A percentile compares a stretch with the other conserved stretches of the same genome.
Conservation (phyloP, 2,888 invertebrate genomes). For the Amphipyra berbera region DNA sequence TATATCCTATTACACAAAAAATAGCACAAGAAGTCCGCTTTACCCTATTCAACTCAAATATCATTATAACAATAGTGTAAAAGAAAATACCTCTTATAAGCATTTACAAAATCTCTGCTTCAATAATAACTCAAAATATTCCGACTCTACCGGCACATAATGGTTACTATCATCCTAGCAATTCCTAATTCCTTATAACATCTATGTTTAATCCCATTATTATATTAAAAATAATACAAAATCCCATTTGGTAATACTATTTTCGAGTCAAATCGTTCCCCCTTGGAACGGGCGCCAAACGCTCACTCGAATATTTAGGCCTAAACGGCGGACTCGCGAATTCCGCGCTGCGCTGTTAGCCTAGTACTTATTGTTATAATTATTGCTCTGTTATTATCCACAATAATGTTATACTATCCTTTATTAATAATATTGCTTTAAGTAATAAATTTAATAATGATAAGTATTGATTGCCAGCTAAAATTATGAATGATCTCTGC, state of each 20-base stretch:
- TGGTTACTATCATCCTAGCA: background rate
- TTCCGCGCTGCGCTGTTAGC: slow-evolving; percentile 61
- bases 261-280: slow-evolving; percentile 15
- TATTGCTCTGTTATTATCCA: slow-evolving; percentile 51
- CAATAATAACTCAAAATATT: background rate
- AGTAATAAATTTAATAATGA: slow-evolving; percentile 22
- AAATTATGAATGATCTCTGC: slow-evolving; percentile 7
- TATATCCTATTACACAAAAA: no score
- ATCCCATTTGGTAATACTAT: slow-evolving; percentile 14
- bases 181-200: slow-evolving; percentile 14
- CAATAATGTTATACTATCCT: slow-evolving; percentile 29
- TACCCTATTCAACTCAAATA: background rate
- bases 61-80: background rate
- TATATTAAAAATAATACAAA: slow-evolving; percentile 3
- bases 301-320: slow-evolving; percentile 61
- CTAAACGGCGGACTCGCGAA: slow-evolving; percentile 55
- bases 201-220: slow-evolving; percentile 2
- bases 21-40: no score
- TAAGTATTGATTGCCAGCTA: slow-evolving; percentile 11
- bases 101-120: background rate
- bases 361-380: slow-evolving; percentile 68
- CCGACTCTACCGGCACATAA: background rate
- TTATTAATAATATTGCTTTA: slow-evolving; percentile 22
- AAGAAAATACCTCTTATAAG: background rate
- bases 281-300: slow-evolving; percentile 33